Percentiles rank a stretch among this genome's conserved stretches.
Evolutionary conservation across 1,140 invertebrate genomes (phyloP).

Genomic region (Proctacanthus coquilletti): DNA sequence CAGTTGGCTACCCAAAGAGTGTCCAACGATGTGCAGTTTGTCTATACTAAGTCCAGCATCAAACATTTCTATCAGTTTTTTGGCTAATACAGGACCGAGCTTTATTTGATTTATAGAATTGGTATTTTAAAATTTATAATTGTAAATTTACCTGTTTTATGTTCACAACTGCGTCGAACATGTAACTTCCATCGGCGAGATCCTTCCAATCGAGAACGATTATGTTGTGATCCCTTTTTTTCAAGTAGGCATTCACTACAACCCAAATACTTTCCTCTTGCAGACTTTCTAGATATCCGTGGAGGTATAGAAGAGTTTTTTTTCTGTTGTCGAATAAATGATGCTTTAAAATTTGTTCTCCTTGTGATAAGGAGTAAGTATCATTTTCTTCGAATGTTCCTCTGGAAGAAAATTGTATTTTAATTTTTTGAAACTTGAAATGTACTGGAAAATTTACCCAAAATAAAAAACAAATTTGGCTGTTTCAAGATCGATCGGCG

Average conservation of each 20-base stretch:
- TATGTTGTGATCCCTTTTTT: conserved; percentile 28
- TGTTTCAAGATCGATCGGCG: conserved; percentile 21
- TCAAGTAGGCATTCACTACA: conserved; percentile 29
- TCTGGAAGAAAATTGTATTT: conserved; percentile 10
- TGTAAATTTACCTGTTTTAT: conserved; percentile 30
- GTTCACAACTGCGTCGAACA: conserved; percentile 35
- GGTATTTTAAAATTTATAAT: not conserved
- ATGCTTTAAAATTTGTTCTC: conserved; percentile 17
- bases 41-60: conserved; percentile 24
- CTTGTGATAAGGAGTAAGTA: conserved; percentile 21
- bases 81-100: conserved; percentile 20
- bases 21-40: conserved; percentile 52
- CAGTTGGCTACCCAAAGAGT: conserved; percentile 60
- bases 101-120: conserved; percentile 8
- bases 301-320: conserved; percentile 38
- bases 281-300: conserved; percentile 39
- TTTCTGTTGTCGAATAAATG: conserved; percentile 33
- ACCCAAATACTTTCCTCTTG: conserved; percentile 40
- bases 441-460: no score
- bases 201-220: conserved; percentile 43
- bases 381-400: conserved; percentile 21
- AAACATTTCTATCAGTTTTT: conserved; percentile 23
- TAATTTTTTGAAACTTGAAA: no score
- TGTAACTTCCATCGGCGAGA: conserved; percentile 38
- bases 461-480: conserved; percentile 6